phyloP scores from a whole-genome alignment of 2,888 invertebrate genomes.

The Pocota personata region DNA sequence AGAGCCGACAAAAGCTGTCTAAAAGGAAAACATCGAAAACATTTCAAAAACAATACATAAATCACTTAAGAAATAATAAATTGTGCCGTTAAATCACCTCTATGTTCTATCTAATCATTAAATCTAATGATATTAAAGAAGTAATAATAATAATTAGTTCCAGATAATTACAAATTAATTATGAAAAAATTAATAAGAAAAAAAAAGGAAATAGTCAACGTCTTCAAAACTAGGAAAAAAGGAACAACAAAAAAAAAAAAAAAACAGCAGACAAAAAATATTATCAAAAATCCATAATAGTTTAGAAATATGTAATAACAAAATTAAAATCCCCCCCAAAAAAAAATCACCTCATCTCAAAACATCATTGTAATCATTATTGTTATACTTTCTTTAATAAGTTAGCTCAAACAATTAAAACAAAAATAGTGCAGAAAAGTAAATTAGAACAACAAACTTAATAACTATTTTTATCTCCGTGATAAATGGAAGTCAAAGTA shows the following conservation, averaged over 20 bases:
- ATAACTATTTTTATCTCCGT: conserved; percentile 41
- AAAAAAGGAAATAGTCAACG: conserved; percentile 58
- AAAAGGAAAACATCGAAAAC: conserved; percentile 76
- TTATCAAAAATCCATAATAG: conserved; percentile 51
- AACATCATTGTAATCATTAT: conserved; percentile 45
- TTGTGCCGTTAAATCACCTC: conserved; percentile 71
- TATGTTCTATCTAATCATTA: conserved; percentile 66
- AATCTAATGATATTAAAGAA: conserved; percentile 49
- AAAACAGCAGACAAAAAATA: conserved; percentile 32
- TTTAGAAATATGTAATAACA: conserved; percentile 20
- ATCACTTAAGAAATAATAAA: conserved; percentile 70
- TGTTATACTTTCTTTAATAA: conserved; percentile 51
- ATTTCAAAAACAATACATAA: conserved; percentile 74
- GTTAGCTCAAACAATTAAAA: conserved; percentile 54
- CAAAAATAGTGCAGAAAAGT: conserved; percentile 41
- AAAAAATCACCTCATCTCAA: conserved; percentile 42
- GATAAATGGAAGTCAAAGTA: conserved; percentile 38
- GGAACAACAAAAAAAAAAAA: conserved; percentile 19
- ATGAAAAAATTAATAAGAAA: conserved; percentile 19
- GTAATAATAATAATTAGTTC: conserved; percentile 70
- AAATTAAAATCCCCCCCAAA: background rate
- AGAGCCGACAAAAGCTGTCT: conserved; percentile 83
- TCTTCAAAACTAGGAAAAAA: conserved; percentile 67
- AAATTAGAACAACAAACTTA: conserved; percentile 15
- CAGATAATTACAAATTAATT: conserved; percentile 62